Evolutionary conservation across 2,113 vertebrate genomes (phyloP).

Genomic region (Mormyrus iriodes): DNA sequence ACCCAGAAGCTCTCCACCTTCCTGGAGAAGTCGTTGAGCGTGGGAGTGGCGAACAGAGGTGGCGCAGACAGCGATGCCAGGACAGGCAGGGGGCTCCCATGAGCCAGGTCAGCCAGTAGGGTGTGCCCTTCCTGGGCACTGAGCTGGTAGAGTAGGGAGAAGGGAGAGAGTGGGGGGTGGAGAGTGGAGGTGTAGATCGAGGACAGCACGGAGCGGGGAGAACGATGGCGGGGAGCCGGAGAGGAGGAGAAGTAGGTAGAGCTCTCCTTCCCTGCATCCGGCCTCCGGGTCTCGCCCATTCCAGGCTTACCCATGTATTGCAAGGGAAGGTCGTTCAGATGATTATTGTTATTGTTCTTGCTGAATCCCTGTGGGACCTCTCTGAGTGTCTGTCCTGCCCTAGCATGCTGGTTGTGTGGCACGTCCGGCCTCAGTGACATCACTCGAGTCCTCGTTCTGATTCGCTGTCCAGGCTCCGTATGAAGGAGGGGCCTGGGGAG

Average conservation of each 20-base stretch:
- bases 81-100: slow-evolving; percentile 28
- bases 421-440: not conserved
- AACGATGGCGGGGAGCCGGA: slow-evolving; percentile 34
- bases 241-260: slow-evolving; percentile 37
- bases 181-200: slow-evolving; percentile 53
- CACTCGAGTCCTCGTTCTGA: not conserved
- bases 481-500: not conserved
- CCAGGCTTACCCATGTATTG: slow-evolving; percentile 34
- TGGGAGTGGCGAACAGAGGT: slow-evolving; percentile 42
- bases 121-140: slow-evolving; percentile 49
- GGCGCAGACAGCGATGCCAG: slow-evolving; percentile 18
- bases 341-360: not conserved
- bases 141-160: slow-evolving; percentile 61
- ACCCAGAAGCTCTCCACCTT: slow-evolving; percentile 97
- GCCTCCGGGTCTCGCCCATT: not conserved
- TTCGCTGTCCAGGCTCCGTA: not conserved
- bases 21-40: slow-evolving; percentile 77
- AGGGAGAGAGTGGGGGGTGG: slow-evolving; percentile 52
- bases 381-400: not conserved
- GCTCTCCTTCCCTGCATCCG: not conserved
- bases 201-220: slow-evolving; percentile 38
- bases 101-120: slow-evolving; percentile 41
- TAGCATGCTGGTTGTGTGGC: not conserved
- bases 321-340: slow-evolving; percentile 18
- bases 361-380: not conserved